These are phyloP conservation scores for Cathartes aura DNA, from an alignment of 2,113 vertebrate species.

Conservation along the genomic window DNA sequence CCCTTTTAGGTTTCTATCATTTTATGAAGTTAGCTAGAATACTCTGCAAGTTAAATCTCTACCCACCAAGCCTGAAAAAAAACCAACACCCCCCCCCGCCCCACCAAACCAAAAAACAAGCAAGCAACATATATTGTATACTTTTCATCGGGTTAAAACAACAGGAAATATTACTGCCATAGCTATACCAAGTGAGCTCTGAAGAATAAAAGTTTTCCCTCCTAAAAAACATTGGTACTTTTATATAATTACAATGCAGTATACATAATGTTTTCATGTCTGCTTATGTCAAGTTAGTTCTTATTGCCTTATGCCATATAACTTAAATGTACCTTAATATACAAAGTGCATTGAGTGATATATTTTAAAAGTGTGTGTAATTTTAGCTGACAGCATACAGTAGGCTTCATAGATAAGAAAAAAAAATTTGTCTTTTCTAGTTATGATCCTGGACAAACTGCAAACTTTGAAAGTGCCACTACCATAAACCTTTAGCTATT, in stretches of 20 bases:
- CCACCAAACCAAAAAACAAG: neutral
- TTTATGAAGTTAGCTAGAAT: neutral
- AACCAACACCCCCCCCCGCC: too few species aligned
- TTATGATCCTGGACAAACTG: neutral
- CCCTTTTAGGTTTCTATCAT: neutral
- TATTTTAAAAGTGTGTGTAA: neutral
- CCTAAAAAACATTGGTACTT: neutral
- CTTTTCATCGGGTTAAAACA: neutral
- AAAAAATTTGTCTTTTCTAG: neutral
- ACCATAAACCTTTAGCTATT: neutral
- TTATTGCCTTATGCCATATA: neutral
- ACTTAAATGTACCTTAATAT: constrained; percentile 6
- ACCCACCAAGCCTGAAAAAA: neutral
- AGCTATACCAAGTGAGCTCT: neutral
- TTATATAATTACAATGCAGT: neutral
- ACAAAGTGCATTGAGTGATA: neutral
- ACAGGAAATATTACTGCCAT: neutral
- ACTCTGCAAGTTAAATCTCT: neutral
- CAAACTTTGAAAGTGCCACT: neutral
- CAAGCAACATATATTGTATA: neutral
- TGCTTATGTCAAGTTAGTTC: neutral
- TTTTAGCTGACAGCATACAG: neutral
- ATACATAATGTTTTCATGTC: neutral
- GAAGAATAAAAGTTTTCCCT: neutral
- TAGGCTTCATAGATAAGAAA: neutral